Evolutionary conservation across 2,888 invertebrate species (phyloP).

Genomic region (Scaptomyza polygonia): DNA sequence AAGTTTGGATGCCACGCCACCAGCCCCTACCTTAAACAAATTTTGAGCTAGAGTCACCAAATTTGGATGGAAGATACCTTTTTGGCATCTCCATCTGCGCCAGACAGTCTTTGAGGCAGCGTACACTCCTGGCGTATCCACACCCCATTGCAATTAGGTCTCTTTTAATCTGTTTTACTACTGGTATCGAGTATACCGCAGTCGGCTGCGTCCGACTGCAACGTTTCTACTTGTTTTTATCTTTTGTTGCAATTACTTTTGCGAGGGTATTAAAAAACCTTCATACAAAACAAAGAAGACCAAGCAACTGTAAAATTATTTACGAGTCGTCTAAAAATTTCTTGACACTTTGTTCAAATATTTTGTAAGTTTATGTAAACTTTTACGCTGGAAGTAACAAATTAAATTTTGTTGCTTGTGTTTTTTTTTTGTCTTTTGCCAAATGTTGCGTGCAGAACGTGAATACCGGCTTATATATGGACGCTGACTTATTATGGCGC

Average conservation of each 20-base stretch:
- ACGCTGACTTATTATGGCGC: constrained; percentile 24
- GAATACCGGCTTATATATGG: constrained; percentile 58
- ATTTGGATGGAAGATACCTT: no score
- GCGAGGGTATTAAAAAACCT: constrained; percentile 1
- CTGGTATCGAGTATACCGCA: no score
- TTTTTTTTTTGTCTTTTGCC: constrained; percentile 20
- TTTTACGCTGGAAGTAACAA: constrained; percentile 56
- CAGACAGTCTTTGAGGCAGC: no score
- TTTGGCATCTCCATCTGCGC: no score
- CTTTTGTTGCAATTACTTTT: background rate
- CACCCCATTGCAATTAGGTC: no score
- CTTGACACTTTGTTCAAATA: constrained; percentile 1
- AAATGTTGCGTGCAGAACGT: constrained; percentile 62
- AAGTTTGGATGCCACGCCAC: no score
- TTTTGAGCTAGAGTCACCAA: no score
- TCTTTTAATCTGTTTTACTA: no score
- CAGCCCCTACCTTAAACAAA: no score
- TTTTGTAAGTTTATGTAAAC: constrained; percentile 18
- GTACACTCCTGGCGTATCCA: no score
- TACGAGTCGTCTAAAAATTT: constrained; percentile 39
- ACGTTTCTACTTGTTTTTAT: no score
- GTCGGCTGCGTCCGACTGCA: no score
- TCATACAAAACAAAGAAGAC: constrained; percentile 22
- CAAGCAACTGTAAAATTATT: constrained; percentile 50
- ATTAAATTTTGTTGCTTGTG: constrained; percentile 43